Conservation (phyloP, 2,797 vertebrate species). For the Lemur catta region DNA sequence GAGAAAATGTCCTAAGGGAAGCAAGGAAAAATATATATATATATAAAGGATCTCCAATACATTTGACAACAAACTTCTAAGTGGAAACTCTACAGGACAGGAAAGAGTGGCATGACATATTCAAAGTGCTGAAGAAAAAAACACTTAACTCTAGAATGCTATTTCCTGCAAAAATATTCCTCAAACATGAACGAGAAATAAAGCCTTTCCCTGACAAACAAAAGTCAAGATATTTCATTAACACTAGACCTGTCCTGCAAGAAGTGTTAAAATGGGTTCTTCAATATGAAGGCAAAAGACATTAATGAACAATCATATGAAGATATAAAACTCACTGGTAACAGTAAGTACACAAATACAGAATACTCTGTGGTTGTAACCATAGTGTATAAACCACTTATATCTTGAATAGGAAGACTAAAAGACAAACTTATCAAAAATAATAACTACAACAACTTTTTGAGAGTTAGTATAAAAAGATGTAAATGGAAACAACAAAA, state of each 20-base stretch:
- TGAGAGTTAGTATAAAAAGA: too few species aligned
- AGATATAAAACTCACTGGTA: background rate
- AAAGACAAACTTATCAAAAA: too few species aligned
- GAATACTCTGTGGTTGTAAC: background rate
- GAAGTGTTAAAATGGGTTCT: background rate
- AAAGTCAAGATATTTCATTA: background rate
- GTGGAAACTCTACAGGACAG: background rate
- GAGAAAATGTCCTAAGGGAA: background rate
- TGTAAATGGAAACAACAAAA: too few species aligned
- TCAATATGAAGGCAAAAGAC: background rate
- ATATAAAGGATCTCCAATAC: background rate
- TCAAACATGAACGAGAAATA: background rate
- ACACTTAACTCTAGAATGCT: background rate
- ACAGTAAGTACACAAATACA: background rate
- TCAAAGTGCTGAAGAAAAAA: background rate
- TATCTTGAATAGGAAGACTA: background rate
- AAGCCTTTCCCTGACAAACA: background rate
- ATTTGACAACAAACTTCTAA: background rate
- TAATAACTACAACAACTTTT: too few species aligned
- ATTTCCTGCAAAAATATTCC: background rate
- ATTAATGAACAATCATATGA: background rate
- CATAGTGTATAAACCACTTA: background rate
- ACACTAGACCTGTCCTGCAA: background rate
- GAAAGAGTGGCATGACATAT: background rate
- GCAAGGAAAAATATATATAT: background rate